Base-by-base conservation (phyloP, 2,113 vertebrate species). In the Platichthys stellatus region DNA sequence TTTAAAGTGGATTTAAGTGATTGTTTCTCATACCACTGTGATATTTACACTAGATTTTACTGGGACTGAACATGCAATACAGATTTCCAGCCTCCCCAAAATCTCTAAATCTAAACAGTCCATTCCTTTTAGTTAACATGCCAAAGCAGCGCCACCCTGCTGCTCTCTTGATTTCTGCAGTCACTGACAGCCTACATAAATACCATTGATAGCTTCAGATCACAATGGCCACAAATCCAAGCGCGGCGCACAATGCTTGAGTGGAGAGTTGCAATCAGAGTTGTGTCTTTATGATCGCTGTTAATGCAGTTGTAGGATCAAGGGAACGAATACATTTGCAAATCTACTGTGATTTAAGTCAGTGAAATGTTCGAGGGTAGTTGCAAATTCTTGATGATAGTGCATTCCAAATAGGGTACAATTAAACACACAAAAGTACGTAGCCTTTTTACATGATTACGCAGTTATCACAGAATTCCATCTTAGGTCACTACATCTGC, bases 131-230 rank as follows among this genome's bases (percentile, higher is more conserved):
- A 53, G 77, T 65, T 49, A 82, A 80, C 78, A 80, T 74, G 66
- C 63, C 79, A 81, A 60, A 66, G 74, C 83, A 58, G 80, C 40
- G 18, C 78, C 77, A 76, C 74, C 72, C 77, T 51, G 61, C 72
- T 63, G 84, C 75, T 83, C 69, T 63, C 76, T 80, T 83, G 69
- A 83, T 83, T 84, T 63, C 75, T 74, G 43, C 24, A 67, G 49
- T 75, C 71, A 79, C 82, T 78, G 84, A 88, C 90, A 82, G 63
- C 80, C 72, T 78, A 78, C 70, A 81, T 64, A 87, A 91, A 86
- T 80, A 85, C 75, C 71, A 78, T 60, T 85, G 86, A 87, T 73
- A 45, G 78, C 82, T 74, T 86, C 74, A 76, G 40, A 87, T 87
- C 82, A 74, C 72, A 54, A 38, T 18, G 67, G 73, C 78, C 67